Percentiles rank a stretch among this genome's conserved stretches.
These are phyloP conservation scores for Coccyzus lansbergi DNA, from an alignment of 2,797 vertebrate species.

Conservation along the genomic window DNA sequence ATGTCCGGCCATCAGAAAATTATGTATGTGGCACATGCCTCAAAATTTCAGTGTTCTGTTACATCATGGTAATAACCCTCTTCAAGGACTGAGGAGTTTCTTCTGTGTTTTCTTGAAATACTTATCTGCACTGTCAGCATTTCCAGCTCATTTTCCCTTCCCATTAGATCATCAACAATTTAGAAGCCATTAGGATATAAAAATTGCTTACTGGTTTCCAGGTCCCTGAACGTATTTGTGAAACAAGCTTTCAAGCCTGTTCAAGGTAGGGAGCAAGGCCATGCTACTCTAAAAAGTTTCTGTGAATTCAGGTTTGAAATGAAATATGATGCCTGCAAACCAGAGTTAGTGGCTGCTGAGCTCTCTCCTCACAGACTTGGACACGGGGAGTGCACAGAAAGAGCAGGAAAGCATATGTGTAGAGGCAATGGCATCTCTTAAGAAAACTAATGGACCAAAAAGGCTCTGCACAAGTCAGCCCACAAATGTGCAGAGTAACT, in stretches of 20 bases:
- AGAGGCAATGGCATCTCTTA: neutral
- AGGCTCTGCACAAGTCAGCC: neutral
- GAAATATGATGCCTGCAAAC: neutral
- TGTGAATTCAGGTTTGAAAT: neutral
- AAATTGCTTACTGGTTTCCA: neutral
- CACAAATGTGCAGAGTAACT: neutral
- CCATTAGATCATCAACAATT: neutral
- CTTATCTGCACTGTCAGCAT: neutral
- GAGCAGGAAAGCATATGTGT: neutral
- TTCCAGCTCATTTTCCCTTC: constrained; percentile 4
- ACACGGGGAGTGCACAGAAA: neutral
- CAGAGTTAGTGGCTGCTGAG: neutral
- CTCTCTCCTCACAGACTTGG: neutral
- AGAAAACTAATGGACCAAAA: neutral
- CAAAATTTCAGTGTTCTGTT: neutral
- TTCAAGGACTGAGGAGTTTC: neutral
- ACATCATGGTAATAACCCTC: neutral
- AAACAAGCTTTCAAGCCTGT: neutral
- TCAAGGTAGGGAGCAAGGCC: neutral
- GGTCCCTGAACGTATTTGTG: neutral
- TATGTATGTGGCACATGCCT: neutral
- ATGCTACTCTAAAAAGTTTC: neutral
- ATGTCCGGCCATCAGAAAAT: neutral
- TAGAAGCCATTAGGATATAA: constrained; percentile 1
- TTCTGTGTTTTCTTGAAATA: neutral